These are phyloP conservation scores for Plectropomus leopardus DNA, from an alignment of 2,113 vertebrate species.

Conservation along the genomic window DNA sequence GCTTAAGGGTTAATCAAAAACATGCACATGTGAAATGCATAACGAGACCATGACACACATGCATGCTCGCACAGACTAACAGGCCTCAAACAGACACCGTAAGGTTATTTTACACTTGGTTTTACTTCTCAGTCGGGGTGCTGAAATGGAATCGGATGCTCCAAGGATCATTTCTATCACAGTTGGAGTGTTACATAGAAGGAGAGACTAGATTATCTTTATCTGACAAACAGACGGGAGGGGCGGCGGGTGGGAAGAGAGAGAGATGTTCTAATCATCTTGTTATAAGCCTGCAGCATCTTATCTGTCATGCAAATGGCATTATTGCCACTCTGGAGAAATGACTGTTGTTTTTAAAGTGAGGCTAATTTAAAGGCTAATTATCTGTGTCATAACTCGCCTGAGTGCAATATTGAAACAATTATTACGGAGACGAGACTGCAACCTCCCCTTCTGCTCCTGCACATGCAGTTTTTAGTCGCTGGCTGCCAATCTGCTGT, in stretches of 20 bases:
- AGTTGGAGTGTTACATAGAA: constrained; percentile 36
- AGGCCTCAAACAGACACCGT: constrained; percentile 12
- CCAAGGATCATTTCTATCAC: constrained; percentile 46
- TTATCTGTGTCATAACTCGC: constrained; percentile 63
- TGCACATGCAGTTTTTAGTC: constrained; percentile 22
- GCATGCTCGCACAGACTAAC: not conserved
- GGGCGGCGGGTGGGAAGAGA: constrained; percentile 9
- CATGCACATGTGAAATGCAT: not conserved
- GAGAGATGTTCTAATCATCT: constrained; percentile 46
- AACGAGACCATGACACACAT: not conserved
- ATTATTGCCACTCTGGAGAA: constrained; percentile 60
- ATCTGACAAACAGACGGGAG: constrained; percentile 38
- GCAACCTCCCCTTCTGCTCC: constrained; percentile 34
- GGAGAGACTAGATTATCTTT: constrained; percentile 41
- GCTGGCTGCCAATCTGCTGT: not conserved
- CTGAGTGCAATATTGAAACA: constrained; percentile 45
- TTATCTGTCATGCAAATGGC: constrained; percentile 57
- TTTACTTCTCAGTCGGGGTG: constrained; percentile 14
- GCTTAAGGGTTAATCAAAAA: no score
- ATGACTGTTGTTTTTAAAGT: constrained; percentile 60
- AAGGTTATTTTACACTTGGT: constrained; percentile 29
- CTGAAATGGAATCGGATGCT: constrained; percentile 30
- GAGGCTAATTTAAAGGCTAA: constrained; percentile 69
- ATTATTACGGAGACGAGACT: constrained; percentile 48
- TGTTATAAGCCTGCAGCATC: constrained; percentile 48